phyloP scores from a whole-genome alignment of 2,113 vertebrate species.

The Leptosomus discolor region DNA sequence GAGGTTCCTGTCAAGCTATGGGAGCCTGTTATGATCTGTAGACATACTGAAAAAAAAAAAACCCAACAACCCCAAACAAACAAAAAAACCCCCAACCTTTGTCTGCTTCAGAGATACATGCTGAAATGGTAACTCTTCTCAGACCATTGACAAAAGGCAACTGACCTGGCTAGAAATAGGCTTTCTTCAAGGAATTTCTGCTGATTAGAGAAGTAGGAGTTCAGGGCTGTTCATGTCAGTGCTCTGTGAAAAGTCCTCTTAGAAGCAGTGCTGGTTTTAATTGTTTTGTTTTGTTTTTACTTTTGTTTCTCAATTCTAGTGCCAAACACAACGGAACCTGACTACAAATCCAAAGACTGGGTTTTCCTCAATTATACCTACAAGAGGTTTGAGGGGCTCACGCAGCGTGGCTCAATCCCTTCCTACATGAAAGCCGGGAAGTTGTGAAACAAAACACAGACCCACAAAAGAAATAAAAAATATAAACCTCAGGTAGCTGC shows the following conservation, averaged over 20 bases:
- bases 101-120: neutral
- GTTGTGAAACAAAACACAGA: conserved; percentile 71
- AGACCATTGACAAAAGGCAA: neutral
- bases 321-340: conserved; percentile 90
- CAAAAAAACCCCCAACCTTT: accelerated
- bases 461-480: neutral
- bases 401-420: conserved; percentile 94
- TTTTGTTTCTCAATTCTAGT: conserved; percentile 63
- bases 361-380: conserved; percentile 99
- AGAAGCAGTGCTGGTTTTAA: neutral
- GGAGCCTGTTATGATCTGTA: neutral
- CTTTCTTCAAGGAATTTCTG: neutral
- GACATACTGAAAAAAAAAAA: neutral
- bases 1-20: neutral
- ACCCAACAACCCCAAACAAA: too few relatives aligned
- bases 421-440: conserved; percentile 95
- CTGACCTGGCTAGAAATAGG: neutral
- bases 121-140: neutral
- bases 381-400: conserved; percentile 96
- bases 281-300: neutral
- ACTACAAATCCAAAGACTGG: conserved; percentile 99
- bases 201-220: neutral
- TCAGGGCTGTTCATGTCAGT: neutral
- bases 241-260: neutral
- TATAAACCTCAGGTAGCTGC: conserved; percentile 75